Base-by-base conservation (phyloP, 1,140 invertebrate species). In the Zaprionus capensis region DNA sequence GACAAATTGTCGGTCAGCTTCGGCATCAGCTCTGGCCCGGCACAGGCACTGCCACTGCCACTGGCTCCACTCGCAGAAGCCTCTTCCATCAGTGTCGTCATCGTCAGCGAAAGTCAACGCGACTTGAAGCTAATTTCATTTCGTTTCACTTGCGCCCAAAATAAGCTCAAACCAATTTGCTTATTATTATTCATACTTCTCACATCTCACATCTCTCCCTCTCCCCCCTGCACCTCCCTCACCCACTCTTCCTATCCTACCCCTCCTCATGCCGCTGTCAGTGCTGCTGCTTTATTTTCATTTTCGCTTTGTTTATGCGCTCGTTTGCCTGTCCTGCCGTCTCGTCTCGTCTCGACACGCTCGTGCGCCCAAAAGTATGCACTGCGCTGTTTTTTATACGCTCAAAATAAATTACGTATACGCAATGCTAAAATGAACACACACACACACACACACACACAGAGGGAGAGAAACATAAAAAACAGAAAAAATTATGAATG, bases 71-170 rank as follows among this genome's bases (percentile, higher is more conserved):
- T 7, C 15, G 5, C 38, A n/a, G n/a, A 2, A 46, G n/a, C n/a
- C n/a, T 46, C n/a, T 46, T 17, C 41, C 41, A 11, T 28, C 20
- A 4, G 17, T 44, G 20, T 46, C 44, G 28, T 22, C 58, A 14
- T 53, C 51, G 22, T 53, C 44, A 2, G 41, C 7, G 62, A 78
- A 82, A 85, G 83, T 80, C 83, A 79, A 79, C 70, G 49, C 57
- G 69, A 78, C 70, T 87, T 77, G 24, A 75, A 83, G 81, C 84
- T 86, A 86, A 86, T 86, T 86, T 87, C 72, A 80, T 86, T 87
- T 86, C 80, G 84, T 75, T 83, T 87, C 83, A 83, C 80, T 87
- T 73, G 82, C 68, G 59, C 67, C 68, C 61, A 59, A 75, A 75
- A 71, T 75, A 75, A 71, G 67, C 72, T 71, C 72, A 82, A 78